Conservation (phyloP, 2,797 vertebrate genomes). For the Synanceia verrucosa region DNA sequence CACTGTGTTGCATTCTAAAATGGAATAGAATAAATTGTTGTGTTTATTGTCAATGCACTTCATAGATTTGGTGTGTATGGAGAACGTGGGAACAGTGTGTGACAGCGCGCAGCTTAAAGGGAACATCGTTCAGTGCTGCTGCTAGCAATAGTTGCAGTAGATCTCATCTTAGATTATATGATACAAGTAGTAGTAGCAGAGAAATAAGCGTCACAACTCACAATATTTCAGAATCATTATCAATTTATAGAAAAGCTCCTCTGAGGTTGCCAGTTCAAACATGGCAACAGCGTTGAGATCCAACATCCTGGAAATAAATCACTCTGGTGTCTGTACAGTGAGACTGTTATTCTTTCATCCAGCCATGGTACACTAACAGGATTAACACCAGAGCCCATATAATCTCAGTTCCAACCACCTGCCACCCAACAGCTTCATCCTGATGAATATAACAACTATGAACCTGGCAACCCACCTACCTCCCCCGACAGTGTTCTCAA, state of each 20-base stretch:
- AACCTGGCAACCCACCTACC: slow-evolving; percentile 41
- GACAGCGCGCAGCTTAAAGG: too few species aligned
- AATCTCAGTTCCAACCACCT: slow-evolving; percentile 47
- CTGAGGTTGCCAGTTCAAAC: slow-evolving; percentile 29
- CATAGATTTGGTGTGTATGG: too few species aligned
- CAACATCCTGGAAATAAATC: slow-evolving; percentile 37
- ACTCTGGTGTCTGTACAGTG: slow-evolving; percentile 20
- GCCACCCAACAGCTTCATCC: slow-evolving; percentile 46
- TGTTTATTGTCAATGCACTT: too few species aligned
- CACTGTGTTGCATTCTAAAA: too few species aligned
- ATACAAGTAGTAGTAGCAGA: neutral
- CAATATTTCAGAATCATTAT: slow-evolving; percentile 2
- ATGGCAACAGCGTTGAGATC: slow-evolving; percentile 17
- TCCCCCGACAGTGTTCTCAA: slow-evolving; percentile 26
- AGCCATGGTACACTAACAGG: slow-evolving; percentile 54
- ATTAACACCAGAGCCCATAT: slow-evolving; percentile 59
- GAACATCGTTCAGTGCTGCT: neutral
- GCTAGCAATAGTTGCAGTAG: too few species aligned
- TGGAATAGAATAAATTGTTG: too few species aligned
- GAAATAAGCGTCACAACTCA: too few species aligned
- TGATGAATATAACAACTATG: slow-evolving; percentile 35
- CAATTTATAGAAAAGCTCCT: slow-evolving; percentile 1
- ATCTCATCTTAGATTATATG: neutral
- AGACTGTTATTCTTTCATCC: slow-evolving; percentile 51
- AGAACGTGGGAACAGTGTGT: too few species aligned